Percentiles rank a stretch among this genome's conserved stretches.
Conservation (phyloP, 2,797 vertebrate species). For the Meda fulgida region DNA sequence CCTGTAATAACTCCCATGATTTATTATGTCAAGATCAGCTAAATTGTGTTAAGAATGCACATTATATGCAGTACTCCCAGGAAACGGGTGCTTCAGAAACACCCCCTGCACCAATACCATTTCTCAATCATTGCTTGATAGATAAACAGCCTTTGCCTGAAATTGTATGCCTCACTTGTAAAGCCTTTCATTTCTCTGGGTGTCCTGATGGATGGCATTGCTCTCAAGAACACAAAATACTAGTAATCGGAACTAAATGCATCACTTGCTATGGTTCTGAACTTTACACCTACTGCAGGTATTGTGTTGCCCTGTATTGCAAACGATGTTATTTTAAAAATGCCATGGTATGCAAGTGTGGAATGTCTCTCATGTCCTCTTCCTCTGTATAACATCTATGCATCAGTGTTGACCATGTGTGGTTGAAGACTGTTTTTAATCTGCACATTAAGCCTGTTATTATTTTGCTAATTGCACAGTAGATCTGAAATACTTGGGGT, state of each 20-base stretch:
- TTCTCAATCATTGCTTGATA: not conserved
- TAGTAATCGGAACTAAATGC: conserved; percentile 47
- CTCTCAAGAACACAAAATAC: not conserved
- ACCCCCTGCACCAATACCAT: conserved; percentile 65
- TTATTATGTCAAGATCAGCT: not conserved
- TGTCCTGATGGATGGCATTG: conserved; percentile 61
- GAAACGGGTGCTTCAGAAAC: not conserved
- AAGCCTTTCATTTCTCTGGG: conserved; percentile 63
- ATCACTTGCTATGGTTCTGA: conserved; percentile 38
- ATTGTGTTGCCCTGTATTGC: conserved; percentile 71
- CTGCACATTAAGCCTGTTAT: not conserved
- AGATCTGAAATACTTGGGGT: not conserved
- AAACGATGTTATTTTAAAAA: conserved; percentile 69
- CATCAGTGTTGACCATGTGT: not conserved
- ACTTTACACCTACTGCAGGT: conserved; percentile 63
- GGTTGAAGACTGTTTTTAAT: not conserved
- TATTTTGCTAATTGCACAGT: not conserved
- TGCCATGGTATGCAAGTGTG: conserved; percentile 70
- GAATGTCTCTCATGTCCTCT: conserved; percentile 64
- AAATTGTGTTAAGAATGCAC: not conserved
- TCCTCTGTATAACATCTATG: conserved; percentile 65
- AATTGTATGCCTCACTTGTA: conserved; percentile 67
- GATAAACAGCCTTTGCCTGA: conserved; percentile 33
- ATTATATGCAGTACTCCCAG: not conserved
- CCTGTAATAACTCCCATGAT: conserved; percentile 34